These are phyloP conservation scores for Leucophenga maculata DNA, from an alignment of 2,888 invertebrate species.

Conservation along the genomic window DNA sequence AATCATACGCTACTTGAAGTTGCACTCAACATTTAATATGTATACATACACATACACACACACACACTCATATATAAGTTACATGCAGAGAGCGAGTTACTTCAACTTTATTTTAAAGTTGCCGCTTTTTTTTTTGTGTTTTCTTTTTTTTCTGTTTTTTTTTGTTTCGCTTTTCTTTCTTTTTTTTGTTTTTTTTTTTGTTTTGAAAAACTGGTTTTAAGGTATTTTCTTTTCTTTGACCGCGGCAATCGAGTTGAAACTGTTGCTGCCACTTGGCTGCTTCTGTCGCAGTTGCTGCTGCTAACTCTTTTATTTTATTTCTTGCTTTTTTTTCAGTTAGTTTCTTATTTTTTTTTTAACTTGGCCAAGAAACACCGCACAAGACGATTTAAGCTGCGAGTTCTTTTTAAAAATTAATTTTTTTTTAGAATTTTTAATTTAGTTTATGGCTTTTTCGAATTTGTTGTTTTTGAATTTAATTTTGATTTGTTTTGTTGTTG, in stretches of 20 bases:
- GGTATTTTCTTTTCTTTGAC: constrained; percentile 63
- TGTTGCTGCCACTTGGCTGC: not conserved
- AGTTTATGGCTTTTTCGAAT: not conserved
- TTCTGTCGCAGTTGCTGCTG: not conserved
- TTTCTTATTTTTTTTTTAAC: not conserved
- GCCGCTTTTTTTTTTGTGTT: no score
- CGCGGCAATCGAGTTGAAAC: not conserved
- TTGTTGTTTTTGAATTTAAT: no score
- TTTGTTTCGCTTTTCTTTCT: not conserved
- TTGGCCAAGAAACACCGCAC: constrained; percentile 12
- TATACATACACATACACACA: constrained; percentile 23
- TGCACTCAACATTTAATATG: not conserved
- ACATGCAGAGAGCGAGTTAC: constrained; percentile 38
- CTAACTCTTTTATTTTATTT: constrained; percentile 25
- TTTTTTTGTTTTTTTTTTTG: constrained; percentile 34
- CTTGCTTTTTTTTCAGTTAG: not conserved
- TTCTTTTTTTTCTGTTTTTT: not conserved
- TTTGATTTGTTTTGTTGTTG: not conserved
- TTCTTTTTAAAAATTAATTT: not conserved
- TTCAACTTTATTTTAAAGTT: constrained; percentile 54
- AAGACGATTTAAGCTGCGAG: not conserved
- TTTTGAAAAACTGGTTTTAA: constrained; percentile 68
- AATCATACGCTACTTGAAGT: not conserved
- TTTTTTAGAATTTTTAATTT: constrained; percentile 15
- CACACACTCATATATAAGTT: not conserved